Conservation (phyloP, 2,797 vertebrate genomes). For the Pseudopleuronectes americanus region DNA sequence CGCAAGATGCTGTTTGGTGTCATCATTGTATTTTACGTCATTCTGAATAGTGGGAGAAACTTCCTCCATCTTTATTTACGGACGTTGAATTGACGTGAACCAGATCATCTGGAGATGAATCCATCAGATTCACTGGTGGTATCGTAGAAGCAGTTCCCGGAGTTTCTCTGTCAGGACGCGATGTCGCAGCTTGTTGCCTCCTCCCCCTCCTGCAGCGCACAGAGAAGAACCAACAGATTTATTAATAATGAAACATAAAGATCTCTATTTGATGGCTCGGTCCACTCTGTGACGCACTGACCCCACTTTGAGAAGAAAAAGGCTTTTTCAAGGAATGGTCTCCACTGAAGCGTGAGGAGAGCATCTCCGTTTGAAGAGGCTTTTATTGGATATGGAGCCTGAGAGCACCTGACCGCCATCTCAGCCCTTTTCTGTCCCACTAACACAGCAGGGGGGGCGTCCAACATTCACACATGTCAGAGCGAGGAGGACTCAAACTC, state of each 20-base stretch:
- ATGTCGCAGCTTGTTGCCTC: conserved; percentile 2
- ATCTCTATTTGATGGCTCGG: conserved; percentile 63
- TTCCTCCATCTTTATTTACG: too few relatives aligned
- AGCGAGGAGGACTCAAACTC: neutral
- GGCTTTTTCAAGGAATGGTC: conserved; percentile 58
- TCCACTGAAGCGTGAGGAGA: conserved; percentile 67
- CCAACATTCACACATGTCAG: conserved; percentile 1
- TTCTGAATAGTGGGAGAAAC: too few relatives aligned
- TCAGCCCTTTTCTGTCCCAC: neutral
- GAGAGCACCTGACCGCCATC: conserved; percentile 29
- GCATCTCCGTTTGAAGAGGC: conserved; percentile 58
- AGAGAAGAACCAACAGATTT: conserved; percentile 21
- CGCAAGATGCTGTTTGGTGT: too few relatives aligned
- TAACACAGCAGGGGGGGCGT: neutral
- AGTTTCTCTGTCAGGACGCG: neutral
- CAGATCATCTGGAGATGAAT: too few relatives aligned
- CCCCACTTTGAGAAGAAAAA: conserved; percentile 65
- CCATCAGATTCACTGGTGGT: too few relatives aligned
- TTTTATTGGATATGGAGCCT: conserved; percentile 60
- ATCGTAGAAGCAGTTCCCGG: neutral
- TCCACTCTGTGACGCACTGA: conserved; percentile 46
- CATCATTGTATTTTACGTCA: too few relatives aligned
- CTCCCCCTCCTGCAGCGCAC: neutral
- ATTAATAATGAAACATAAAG: conserved; percentile 75
- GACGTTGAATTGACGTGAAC: too few relatives aligned